Conservation (phyloP, 2,113 vertebrate species). For the Tragelaphus imberbis region DNA sequence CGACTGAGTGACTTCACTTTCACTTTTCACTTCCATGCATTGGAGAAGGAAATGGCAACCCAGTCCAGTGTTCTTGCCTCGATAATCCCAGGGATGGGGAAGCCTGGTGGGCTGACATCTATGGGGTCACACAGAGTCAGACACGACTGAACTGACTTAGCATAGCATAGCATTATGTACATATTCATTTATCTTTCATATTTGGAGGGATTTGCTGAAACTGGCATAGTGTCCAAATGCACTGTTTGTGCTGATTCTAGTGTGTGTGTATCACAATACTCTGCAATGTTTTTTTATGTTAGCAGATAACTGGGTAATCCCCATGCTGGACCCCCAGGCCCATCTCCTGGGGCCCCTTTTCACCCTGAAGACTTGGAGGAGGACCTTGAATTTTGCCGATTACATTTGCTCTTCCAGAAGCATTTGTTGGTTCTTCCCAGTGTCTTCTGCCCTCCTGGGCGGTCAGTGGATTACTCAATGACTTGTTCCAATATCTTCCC, state of each 20-base stretch:
- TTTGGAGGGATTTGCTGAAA: neutral
- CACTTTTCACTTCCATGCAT: too few species aligned
- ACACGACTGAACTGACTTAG: too few species aligned
- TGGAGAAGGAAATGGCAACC: too few species aligned
- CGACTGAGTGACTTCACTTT: too few species aligned
- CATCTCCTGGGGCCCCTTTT: neutral
- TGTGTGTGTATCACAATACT: too few species aligned
- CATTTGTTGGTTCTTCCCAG: neutral
- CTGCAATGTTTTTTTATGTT: rapidly evolving
- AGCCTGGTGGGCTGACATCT: too few species aligned
- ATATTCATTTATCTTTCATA: neutral
- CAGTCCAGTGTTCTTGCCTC: too few species aligned
- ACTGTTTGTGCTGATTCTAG: neutral
- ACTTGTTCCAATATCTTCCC: neutral
- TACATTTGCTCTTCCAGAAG: neutral
- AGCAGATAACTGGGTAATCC: too few species aligned
- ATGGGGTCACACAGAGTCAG: too few species aligned
- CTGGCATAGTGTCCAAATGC: neutral
- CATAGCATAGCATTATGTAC: neutral
- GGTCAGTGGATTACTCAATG: neutral
- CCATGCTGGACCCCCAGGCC: too few species aligned
- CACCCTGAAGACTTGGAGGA: neutral
- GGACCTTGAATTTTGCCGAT: too few species aligned
- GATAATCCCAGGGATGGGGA: too few species aligned
- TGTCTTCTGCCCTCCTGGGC: neutral